These are phyloP conservation scores for Salvator merianae DNA, from an alignment of 2,113 vertebrate genomes.

Conservation along the genomic window DNA sequence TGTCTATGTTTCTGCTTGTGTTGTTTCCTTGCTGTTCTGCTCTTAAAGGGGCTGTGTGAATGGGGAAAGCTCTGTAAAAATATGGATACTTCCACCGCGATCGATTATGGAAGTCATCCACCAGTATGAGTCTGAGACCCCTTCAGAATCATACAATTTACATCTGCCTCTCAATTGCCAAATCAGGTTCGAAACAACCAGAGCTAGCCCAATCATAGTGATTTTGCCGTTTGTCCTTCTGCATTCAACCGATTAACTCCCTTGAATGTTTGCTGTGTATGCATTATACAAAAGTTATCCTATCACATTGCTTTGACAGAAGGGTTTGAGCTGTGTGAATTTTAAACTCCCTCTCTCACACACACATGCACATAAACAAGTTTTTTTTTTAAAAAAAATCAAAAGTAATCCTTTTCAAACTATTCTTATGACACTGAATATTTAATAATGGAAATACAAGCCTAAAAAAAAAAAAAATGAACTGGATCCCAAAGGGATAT, in stretches of 20 bases:
- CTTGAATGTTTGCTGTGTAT: not conserved
- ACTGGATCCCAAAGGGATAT: not conserved
- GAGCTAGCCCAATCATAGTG: not conserved
- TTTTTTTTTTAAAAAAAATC: no score
- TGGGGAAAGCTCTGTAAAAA: not conserved
- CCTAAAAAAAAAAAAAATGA: conserved; percentile 15
- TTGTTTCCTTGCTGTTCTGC: not conserved
- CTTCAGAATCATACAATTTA: not conserved
- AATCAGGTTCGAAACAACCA: not conserved
- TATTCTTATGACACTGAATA: not conserved
- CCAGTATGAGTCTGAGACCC: not conserved
- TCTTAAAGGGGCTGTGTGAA: not conserved
- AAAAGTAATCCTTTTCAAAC: not conserved
- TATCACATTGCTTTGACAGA: not conserved
- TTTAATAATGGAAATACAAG: not conserved
- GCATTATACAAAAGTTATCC: not conserved
- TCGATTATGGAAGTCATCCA: not conserved
- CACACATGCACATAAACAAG: no score
- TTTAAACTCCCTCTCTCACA: no score
- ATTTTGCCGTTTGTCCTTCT: not conserved
- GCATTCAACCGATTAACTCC: not conserved
- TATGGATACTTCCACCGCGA: not conserved
- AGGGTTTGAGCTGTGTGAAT: not conserved
- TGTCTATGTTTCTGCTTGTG: conserved; percentile 40
- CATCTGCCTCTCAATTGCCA: not conserved